A percentile compares a stretch with the other conserved stretches of the same genome.
Evolutionary conservation across 2,797 vertebrate genomes (phyloP).

Genomic region (Hapalemur alaotrensis): DNA sequence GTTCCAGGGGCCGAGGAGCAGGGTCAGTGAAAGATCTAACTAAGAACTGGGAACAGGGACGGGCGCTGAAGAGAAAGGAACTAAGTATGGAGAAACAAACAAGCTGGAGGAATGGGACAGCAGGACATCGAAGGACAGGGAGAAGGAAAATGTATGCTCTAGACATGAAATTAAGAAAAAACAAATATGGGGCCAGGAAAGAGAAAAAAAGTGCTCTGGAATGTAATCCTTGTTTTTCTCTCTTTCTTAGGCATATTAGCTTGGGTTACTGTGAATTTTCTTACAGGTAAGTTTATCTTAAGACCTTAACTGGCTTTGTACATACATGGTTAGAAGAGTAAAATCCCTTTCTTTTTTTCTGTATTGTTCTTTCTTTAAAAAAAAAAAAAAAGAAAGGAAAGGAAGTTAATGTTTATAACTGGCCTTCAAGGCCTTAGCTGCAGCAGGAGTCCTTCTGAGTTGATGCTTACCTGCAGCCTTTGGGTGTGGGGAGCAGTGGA

Average conservation of each 20-base stretch:
- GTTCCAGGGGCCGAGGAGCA: background rate
- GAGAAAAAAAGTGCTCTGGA: background rate
- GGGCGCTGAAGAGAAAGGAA: background rate
- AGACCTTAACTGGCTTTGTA: slow-evolving; percentile 37
- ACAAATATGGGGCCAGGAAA: background rate
- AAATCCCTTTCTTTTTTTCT: background rate
- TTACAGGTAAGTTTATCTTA: slow-evolving; percentile 91
- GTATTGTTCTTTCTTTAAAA: background rate
- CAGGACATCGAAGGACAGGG: background rate
- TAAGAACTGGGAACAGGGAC: background rate
- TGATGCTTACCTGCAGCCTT: background rate
- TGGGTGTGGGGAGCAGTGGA: background rate
- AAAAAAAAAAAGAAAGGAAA: background rate
- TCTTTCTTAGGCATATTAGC: slow-evolving; percentile 93
- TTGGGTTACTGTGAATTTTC: slow-evolving; percentile 98
- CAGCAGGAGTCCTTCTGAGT: background rate
- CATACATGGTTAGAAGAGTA: background rate
- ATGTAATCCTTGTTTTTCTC: slow-evolving; percentile 43
- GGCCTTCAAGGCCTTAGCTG: background rate
- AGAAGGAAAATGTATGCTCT: background rate
- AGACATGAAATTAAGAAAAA: background rate
- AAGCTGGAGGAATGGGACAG: background rate
- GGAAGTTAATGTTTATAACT: background rate
- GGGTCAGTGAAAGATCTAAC: background rate
- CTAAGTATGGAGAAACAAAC: background rate